Base-by-base conservation (phyloP, 2,888 invertebrate species). In the Gari tellinella region DNA sequence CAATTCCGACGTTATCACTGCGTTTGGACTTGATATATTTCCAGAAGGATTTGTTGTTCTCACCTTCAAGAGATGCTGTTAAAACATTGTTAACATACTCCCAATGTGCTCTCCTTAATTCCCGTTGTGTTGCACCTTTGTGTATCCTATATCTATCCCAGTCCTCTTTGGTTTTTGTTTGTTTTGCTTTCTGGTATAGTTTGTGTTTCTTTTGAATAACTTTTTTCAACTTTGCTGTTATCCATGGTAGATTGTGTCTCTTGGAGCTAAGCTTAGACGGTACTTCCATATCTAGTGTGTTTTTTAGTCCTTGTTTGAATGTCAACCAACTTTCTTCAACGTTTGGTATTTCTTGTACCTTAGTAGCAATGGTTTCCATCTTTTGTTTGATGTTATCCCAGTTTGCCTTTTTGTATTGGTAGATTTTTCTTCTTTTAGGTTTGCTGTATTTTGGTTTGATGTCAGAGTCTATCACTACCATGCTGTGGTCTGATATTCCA, bases 401-500 rank as follows among this genome's bases (percentile, higher is more conserved):
- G 4, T 63, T 46, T 51, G 66, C 62, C 23, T 70, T 70, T 14
- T 53, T 63, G 26, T 75, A 75, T 10, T 58, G 38, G 1, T 49
- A 41, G 17, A 70, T 66, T 12, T 56, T 56, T 31, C 69, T 46
- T 15, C 40, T 43, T 21, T 45, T 52, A 49, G 65, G 65, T 48
- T 14, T 38, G 17, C 3, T 14, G 15, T 26, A 57, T 12, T 2
- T 12, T 23, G 69, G 61, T 23, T 5, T 55, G 0, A 48, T 53
- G 19, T 43, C 37, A 7, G 67, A 8, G 17, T 72, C 64, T 5
- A 45, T 7, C 26, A 45, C 67, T 0, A 51, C 63, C 14, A 72
- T 49, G 38, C 63, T 70, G 40, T 76, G 76, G 26, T 76, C 72
- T 15, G 72, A 76, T 21, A 76, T 7, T 14, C 70, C 66, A 49